Base-by-base conservation (phyloP, 2,113 vertebrate genomes). In the Hystrix brachyura region DNA sequence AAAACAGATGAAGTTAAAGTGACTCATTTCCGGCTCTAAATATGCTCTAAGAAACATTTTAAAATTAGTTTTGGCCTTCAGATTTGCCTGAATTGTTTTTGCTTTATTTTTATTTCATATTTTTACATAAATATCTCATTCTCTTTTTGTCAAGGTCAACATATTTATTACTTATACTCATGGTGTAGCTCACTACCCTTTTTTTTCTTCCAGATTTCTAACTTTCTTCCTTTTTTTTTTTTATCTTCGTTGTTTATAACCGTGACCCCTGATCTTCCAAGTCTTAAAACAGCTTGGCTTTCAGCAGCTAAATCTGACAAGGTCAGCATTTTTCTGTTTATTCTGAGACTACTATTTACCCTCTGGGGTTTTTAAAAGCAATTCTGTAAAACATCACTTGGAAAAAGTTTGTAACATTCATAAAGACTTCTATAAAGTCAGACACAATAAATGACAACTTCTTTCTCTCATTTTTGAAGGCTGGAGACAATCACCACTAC, bases 281-380 rank as follows among this genome's bases (percentile, higher is more conserved):
- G 98, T 99, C 99, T 99, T 99, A 99, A 99, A 99, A 99, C 98
- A 99, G 99, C 98, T 99, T 99, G 98, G 98, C 99, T 99, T 99
- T 99, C 99, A 99, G 98, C 98, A 99, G 98, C 99, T 98, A 99
- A 99, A 99, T 99, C 99, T 99, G 99, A 99, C 99, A 99, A 99
- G 99, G 98, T 99, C 99, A 99, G 99, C 98, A 98, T 99, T 99
- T 99, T 99, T 99, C 98, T 99, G 99, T 99, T 99, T 99, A 99
- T 99, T 99, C 99, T 99, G 99, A 98, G 97, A 99, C 98, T 99
- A 99, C 98, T 99, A 99, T 99, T 99, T 99, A 99, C 98, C 99
- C 99, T 99, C 98, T 99, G 98, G 99, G 99, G 98, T 98, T 99
- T 99, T 99, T 99, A 98, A 99, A 99, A 99, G 98, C 98, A 99